These are phyloP conservation scores for Phenacoccus solenopsis DNA, from an alignment of 1,140 invertebrate species.

Conservation along the genomic window DNA sequence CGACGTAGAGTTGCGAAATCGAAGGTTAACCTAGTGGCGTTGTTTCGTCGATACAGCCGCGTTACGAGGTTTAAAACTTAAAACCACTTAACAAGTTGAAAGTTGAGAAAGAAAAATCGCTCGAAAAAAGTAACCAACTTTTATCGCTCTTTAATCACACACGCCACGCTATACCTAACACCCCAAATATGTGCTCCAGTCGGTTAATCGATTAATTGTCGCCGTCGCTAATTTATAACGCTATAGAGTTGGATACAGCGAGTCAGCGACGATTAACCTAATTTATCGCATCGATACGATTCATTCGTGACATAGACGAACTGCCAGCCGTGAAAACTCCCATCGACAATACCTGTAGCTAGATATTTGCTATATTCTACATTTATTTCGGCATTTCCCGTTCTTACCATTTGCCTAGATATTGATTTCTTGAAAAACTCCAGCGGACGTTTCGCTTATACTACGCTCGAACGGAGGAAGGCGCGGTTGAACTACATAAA, in stretches of 20 bases:
- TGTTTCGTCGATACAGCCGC: too few relatives aligned
- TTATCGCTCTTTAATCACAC: too few relatives aligned
- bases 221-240: background rate
- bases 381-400: background rate
- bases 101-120: too few relatives aligned
- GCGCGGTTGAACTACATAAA: too few relatives aligned
- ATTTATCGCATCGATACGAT: background rate
- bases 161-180: too few relatives aligned
- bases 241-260: background rate
- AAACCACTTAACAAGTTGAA: too few relatives aligned
- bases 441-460: too few relatives aligned
- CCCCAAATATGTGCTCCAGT: background rate
- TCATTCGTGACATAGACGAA: background rate
- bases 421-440: background rate
- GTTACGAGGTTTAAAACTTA: too few relatives aligned
- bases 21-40: too few relatives aligned
- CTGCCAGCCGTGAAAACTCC: background rate
- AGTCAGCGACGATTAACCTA: background rate
- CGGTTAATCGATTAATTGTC: slow-evolving; percentile 1
- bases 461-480: too few relatives aligned
- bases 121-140: too few relatives aligned
- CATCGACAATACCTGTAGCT: background rate
- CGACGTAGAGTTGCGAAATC: too few relatives aligned
- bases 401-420: background rate
- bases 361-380: background rate